Evolutionary conservation across 2,888 invertebrate genomes (phyloP).

Genomic region (Cistogaster globosa): DNA sequence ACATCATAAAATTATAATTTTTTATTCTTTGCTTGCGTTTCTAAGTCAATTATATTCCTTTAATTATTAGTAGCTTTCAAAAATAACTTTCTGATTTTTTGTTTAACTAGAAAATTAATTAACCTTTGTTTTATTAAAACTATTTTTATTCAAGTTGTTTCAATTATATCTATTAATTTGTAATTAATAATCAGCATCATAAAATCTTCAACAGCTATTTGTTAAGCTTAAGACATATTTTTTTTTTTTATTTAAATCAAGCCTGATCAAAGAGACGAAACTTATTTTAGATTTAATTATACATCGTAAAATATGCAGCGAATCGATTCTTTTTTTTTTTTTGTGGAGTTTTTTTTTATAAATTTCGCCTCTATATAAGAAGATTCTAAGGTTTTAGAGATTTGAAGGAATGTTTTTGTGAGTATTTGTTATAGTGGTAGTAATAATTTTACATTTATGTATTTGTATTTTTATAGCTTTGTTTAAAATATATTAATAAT

Average conservation of each 20-base stretch:
- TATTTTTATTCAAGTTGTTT: conserved; percentile 29
- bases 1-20: conserved; percentile 61
- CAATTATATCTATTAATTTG: neutral
- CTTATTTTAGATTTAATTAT: neutral
- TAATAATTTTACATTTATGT: conserved; percentile 53
- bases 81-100: conserved; percentile 3
- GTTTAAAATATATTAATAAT: conserved; percentile 52
- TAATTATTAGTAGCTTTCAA: too few species aligned
- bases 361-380: too few species aligned
- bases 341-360: too few species aligned
- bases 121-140: conserved; percentile 4
- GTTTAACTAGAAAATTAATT: conserved; percentile 59
- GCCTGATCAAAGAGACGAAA: neutral
- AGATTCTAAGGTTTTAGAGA: neutral
- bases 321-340: too few species aligned
- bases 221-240: neutral
- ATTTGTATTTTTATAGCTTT: conserved; percentile 8
- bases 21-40: conserved; percentile 45
- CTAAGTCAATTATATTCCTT: conserved; percentile 43
- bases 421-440: conserved; percentile 32
- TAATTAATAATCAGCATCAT: neutral
- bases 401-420: conserved; percentile 50
- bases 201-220: neutral
- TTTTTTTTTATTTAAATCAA: neutral
- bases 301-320: too few species aligned